phyloP scores from a whole-genome alignment of 2,113 vertebrate species.

The Mesembrinibis cayennensis region DNA sequence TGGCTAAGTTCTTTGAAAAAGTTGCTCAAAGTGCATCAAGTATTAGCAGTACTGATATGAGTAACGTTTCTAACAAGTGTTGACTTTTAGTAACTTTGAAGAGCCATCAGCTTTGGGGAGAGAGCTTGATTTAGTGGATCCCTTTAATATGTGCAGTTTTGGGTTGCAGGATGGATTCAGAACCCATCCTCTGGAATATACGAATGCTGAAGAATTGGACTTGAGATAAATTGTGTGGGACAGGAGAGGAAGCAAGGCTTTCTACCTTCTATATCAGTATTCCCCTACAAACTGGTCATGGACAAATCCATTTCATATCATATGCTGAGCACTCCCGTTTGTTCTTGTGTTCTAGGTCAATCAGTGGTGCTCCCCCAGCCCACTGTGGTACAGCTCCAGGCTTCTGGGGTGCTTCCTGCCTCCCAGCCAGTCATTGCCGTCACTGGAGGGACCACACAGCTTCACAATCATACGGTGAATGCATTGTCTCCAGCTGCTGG shows the following conservation, averaged over 20 bases:
- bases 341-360: conserved; percentile 70
- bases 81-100: not conserved
- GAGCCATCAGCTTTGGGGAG: not conserved
- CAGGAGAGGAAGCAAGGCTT: not conserved
- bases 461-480: conserved; percentile 75
- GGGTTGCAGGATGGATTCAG: not conserved
- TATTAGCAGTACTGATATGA: not conserved
- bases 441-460: conserved; percentile 66
- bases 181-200: not conserved
- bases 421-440: conserved; percentile 73
- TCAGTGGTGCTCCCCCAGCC: conserved; percentile 82
- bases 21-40: not conserved
- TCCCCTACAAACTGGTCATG: not conserved
- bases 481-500: conserved; percentile 60
- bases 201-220: not conserved
- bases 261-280: not conserved
- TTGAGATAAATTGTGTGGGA: not conserved
- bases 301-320: not conserved
- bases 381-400: conserved; percentile 83
- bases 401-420: conserved; percentile 72
- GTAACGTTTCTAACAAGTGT: not conserved
- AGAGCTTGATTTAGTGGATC: not conserved
- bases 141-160: not conserved
- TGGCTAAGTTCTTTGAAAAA: not conserved
- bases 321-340: not conserved